These are phyloP conservation scores for Incurvaria masculella DNA, from an alignment of 2,888 invertebrate genomes.

Conservation along the genomic window DNA sequence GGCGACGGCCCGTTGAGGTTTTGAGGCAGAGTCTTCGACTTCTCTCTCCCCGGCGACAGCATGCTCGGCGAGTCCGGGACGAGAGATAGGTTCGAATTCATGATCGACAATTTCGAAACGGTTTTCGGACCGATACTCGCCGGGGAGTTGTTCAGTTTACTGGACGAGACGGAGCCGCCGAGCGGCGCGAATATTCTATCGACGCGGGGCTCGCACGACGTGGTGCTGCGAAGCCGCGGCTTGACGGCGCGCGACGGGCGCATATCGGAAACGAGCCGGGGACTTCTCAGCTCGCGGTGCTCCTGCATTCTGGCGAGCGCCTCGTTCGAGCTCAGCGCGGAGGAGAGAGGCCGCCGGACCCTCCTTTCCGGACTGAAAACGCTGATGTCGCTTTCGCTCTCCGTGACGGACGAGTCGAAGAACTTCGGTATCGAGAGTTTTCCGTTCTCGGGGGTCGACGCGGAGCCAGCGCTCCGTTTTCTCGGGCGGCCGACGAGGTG, in stretches of 20 bases:
- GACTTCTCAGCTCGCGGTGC: conserved; percentile 40
- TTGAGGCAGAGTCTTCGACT: conserved; percentile 62
- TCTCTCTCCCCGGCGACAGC: conserved; percentile 43
- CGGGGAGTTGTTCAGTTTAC: conserved; percentile 39
- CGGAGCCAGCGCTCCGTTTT: conserved; percentile 26
- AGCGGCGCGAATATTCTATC: conserved; percentile 47
- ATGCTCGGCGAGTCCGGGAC: conserved; percentile 49
- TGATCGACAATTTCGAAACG: conserved; percentile 32
- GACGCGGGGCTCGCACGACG: conserved; percentile 45
- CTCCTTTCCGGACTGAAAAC: conserved; percentile 38
- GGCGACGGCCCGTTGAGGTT: conserved; percentile 49
- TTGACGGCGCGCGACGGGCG: conserved; percentile 32
- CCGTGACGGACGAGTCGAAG: conserved; percentile 41
- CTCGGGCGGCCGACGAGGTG: conserved; percentile 32
- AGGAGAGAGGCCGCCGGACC: conserved; percentile 41
- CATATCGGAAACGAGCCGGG: conserved; percentile 39
- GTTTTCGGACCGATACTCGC: conserved; percentile 33
- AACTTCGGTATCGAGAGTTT: conserved; percentile 31
- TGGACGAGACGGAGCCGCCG: conserved; percentile 36
- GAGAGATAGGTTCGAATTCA: conserved; percentile 45
- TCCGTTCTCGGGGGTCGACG: conserved; percentile 13
- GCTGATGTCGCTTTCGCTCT: conserved; percentile 48
- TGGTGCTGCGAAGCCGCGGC: conserved; percentile 40
- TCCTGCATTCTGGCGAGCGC: conserved; percentile 34
- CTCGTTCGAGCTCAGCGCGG: conserved; percentile 45